These are phyloP conservation scores for Chromoteleia sp. DNA, from an alignment of 2,888 invertebrate species.

Conservation along the genomic window DNA sequence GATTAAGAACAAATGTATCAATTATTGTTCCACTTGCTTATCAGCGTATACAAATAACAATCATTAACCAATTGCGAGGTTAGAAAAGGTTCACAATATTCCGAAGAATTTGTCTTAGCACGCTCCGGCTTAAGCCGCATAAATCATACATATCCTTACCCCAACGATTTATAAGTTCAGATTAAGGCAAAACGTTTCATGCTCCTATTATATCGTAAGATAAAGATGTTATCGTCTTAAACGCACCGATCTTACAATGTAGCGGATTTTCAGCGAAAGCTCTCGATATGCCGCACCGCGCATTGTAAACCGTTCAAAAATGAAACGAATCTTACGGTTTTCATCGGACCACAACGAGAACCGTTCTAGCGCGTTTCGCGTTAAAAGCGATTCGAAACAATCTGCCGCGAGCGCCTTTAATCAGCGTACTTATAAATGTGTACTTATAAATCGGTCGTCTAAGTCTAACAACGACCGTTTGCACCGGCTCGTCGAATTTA, in stretches of 20 bases:
- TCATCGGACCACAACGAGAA: neutral
- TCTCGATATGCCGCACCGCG: slow-evolving; percentile 16
- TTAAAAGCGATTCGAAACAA: too few species aligned
- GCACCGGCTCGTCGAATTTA: slow-evolving; percentile 7
- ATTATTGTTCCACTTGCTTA: too few species aligned
- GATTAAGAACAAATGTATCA: too few species aligned
- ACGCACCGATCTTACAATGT: slow-evolving; percentile 25
- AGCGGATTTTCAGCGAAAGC: slow-evolving; percentile 20
- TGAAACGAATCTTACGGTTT: too few species aligned
- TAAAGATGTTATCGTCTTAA: slow-evolving; percentile 48
- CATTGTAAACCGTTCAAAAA: slow-evolving; percentile 11
- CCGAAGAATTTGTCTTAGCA: neutral
- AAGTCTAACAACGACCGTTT: slow-evolving; percentile 3
- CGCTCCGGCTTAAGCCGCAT: neutral
- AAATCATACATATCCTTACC: slow-evolving; percentile 20
- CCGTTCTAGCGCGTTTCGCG: too few species aligned
- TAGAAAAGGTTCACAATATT: neutral
- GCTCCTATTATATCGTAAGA: slow-evolving; percentile 31
- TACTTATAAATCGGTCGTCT: neutral
- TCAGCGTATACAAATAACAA: too few species aligned
- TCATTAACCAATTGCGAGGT: too few species aligned
- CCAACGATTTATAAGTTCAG: slow-evolving; percentile 32
- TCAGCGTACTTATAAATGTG: too few species aligned
- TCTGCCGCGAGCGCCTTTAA: too few species aligned
- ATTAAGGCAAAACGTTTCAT: slow-evolving; percentile 22